Evolutionary conservation across 2,888 invertebrate species (phyloP), one percentile per base, ranked within the genome.

Genomic region (Drosophila nigritarsus): DNA sequence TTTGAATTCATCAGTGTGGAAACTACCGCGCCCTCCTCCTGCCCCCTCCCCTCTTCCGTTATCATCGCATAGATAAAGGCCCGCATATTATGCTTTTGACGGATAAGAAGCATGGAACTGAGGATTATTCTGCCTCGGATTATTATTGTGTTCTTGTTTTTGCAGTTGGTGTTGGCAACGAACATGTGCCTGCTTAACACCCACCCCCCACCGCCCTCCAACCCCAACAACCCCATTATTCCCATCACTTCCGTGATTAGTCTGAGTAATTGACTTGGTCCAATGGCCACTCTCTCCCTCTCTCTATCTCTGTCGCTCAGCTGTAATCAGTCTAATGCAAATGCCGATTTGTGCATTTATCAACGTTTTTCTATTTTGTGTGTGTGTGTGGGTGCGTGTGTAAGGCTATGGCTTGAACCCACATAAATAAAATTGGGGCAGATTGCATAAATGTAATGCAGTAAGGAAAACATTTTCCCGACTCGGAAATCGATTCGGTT

Each of bases 321-420:
- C 65, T 62, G 71, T 73, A 85, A 83, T 85, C 86, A 78, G 72
- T 61, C 73, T 82, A 85, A 83, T 83, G 86, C 82, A 83, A 80
- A 71, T 78, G 53, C 30, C 65, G 67, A 78, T 73, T 80, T 73
- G 56, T 80, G 61, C 65, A 74, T 66, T 77, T 77, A 70, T 77
- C 63, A 70, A 53, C 45, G 54, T 45, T 24, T 45, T 42, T 29
- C 40, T 59, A 6, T 40, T 27, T 53, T 53, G 5, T 65, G 32
- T 13, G 50, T 45, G 38, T 32, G 58, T 45, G 45, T 45, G 45
- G 13, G 9, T 54, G 42, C 50, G 27, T 50, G 27, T 53, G 34
- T 8, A 32, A 51, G 36, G 36, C 27, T 76, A 74, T 38, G 77
- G 60, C 45, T 69, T 64, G 40, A 64, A 48, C 15, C 27, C 58